Conservation (phyloP, 1,140 invertebrate species). For the Drosophila obscura region DNA sequence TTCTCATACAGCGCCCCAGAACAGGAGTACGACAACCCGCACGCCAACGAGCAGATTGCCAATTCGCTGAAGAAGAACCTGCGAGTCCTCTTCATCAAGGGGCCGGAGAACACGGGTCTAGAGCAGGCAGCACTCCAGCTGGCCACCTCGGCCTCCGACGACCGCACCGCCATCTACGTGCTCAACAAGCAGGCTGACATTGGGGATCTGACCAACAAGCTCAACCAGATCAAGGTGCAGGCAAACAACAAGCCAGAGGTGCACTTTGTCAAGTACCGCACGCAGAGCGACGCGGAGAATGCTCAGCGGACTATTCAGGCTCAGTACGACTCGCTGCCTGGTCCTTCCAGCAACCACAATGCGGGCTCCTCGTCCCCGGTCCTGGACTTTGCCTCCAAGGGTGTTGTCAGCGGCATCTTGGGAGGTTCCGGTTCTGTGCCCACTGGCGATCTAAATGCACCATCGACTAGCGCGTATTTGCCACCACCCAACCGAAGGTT, state of each 20-base stretch:
- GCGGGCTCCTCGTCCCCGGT: slow-evolving; percentile 55
- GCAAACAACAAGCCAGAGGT: slow-evolving; percentile 87
- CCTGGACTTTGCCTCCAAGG: slow-evolving; percentile 62
- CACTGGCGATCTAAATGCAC: slow-evolving; percentile 32
- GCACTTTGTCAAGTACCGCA: slow-evolving; percentile 90
- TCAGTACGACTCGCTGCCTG: slow-evolving; percentile 67
- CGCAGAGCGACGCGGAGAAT: slow-evolving; percentile 85
- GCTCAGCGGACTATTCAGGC: slow-evolving; percentile 73
- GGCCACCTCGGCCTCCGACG: slow-evolving; percentile 87
- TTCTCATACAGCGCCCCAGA: slow-evolving; percentile 70
- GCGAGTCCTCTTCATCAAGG: slow-evolving; percentile 94
- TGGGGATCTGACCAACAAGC: slow-evolving; percentile 53
- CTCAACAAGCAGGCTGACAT: slow-evolving; percentile 88
- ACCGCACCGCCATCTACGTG: slow-evolving; percentile 93
- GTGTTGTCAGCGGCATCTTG: not conserved
- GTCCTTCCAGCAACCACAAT: slow-evolving; percentile 59
- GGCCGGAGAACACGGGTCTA: slow-evolving; percentile 85
- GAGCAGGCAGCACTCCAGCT: slow-evolving; percentile 88
- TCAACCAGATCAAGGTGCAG: slow-evolving; percentile 60
- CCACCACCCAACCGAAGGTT: slow-evolving; percentile 67
- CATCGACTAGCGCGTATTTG: slow-evolving; percentile 65
- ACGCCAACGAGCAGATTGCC: slow-evolving; percentile 47
- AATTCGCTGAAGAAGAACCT: slow-evolving; percentile 89
- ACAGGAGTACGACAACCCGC: slow-evolving; percentile 63
- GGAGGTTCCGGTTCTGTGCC: not conserved